Evolutionary conservation across 2,888 invertebrate species (phyloP).

Genomic region (Willowsia nigromaculata): DNA sequence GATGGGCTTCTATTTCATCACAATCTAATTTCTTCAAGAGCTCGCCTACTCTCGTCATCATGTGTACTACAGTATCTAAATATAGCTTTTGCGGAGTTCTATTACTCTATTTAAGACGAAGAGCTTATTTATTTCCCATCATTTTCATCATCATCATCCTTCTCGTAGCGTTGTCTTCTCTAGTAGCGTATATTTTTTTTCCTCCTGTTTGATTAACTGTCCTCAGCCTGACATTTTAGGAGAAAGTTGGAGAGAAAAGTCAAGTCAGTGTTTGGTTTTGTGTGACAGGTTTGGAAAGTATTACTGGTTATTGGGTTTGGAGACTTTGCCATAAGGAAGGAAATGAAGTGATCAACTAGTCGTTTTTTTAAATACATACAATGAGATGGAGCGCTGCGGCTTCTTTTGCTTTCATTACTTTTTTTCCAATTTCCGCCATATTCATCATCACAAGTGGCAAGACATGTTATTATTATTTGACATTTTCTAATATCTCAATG

Average conservation of each 20-base stretch:
- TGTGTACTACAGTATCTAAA: too few relatives aligned
- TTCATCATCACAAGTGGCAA: conserved; percentile 41
- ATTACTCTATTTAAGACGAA: not conserved
- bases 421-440: conserved; percentile 51
- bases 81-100: not conserved
- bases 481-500: not conserved
- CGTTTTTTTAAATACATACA: not conserved
- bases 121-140: conserved; percentile 4
- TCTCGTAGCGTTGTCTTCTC: not conserved
- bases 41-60: not conserved
- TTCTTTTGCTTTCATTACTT: not conserved
- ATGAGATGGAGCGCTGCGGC: not conserved
- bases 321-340: not conserved
- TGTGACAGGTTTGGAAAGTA: not conserved
- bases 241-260: not conserved
- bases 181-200: not conserved
- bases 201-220: conserved; percentile 26
- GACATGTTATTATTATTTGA: not conserved
- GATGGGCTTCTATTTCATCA: not conserved
- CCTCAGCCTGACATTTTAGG: not conserved
- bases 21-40: not conserved
- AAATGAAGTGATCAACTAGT: not conserved
- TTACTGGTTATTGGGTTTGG: not conserved
- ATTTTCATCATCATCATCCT: not conserved
- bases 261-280: not conserved